A percentile compares a stretch with the other conserved stretches of the same genome.
phyloP scores from a whole-genome alignment of 2,113 vertebrate genomes.

The Theropithecus gelada region DNA sequence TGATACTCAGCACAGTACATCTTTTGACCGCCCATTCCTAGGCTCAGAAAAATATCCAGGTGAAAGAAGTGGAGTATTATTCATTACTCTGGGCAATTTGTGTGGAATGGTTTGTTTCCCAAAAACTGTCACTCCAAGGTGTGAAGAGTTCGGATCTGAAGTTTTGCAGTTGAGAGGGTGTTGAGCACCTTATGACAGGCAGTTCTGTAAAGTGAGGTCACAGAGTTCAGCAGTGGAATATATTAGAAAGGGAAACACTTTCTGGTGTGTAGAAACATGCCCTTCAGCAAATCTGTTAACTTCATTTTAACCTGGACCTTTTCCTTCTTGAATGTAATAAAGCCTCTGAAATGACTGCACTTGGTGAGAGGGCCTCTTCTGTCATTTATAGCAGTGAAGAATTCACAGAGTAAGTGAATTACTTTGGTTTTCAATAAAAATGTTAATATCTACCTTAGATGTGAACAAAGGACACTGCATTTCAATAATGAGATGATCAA shows the following conservation, averaged over 20 bases:
- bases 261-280: conserved; percentile 50
- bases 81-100: not conserved
- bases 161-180: not conserved
- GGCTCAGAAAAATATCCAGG: not conserved
- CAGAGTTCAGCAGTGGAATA: conserved; percentile 23
- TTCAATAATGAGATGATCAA: conserved; percentile 59
- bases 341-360: conserved; percentile 33
- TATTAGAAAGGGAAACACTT: conserved; percentile 48
- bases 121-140: not conserved
- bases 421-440: conserved; percentile 74
- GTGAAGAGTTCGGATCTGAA: not conserved
- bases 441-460: conserved; percentile 68
- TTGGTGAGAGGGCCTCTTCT: conserved; percentile 30
- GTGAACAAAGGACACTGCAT: conserved; percentile 57
- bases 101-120: not conserved
- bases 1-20: not conserved
- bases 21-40: not conserved
- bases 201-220: not conserved
- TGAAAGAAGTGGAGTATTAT: not conserved
- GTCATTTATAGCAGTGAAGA: conserved; percentile 43
- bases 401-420: conserved; percentile 62
- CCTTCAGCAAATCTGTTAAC: conserved; percentile 59
- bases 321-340: conserved; percentile 64
- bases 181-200: not conserved
- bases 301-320: conserved; percentile 64